Base-by-base conservation (phyloP, 2,888 invertebrate genomes). In the Protodeltote pygarga region DNA sequence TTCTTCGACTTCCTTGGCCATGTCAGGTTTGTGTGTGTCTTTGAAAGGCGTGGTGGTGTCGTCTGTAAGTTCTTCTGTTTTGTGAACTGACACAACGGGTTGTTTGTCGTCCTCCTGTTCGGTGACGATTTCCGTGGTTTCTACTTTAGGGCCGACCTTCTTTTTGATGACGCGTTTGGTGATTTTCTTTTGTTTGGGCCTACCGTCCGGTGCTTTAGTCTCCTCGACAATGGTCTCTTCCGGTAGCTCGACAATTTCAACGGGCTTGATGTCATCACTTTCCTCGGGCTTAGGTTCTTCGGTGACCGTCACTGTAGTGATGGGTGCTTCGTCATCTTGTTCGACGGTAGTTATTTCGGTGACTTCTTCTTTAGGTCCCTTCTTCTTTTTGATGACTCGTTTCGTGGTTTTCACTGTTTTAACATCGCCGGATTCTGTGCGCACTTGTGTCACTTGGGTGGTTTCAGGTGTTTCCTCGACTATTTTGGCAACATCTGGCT, bases 371-470 rank as follows among this genome's bases (percentile, higher is more conserved):
- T n/a, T n/a, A n/a, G n/a, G n/a, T n/a, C n/a, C n/a, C n/a, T n/a
- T n/a, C n/a, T n/a, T n/a, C n/a, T n/a, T n/a, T n/a, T n/a, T n/a
- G n/a, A n/a, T n/a, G n/a, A n/a, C n/a, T n/a, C n/a, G n/a, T n/a
- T n/a, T n/a, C n/a, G n/a, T n/a, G n/a, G n/a, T n/a, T n/a, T n/a
- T n/a, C n/a, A 82, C 79, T 45, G 76, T 79, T 3, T 54, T 44
- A 2, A 40, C 28, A 1, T 85, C 85, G 46, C 64, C 87, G 77
- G 78, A 86, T 24, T 65, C 54, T 0, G 65, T 52, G 64, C 66
- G 73, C 61, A 83, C n/a, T n/a, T n/a, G n/a, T n/a, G 39, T 29
- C 3, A 40, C 20, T 14, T 39, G 34, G 0, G 39, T 33, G 1
- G 39, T 33, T 16, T 46, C 46, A 1, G 46, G 46, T n/a, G 10